Percentiles rank a stretch among this genome's conserved stretches.
Evolutionary conservation across 2,797 vertebrate species (phyloP).

Genomic region (Ambastaia sidthimunki): DNA sequence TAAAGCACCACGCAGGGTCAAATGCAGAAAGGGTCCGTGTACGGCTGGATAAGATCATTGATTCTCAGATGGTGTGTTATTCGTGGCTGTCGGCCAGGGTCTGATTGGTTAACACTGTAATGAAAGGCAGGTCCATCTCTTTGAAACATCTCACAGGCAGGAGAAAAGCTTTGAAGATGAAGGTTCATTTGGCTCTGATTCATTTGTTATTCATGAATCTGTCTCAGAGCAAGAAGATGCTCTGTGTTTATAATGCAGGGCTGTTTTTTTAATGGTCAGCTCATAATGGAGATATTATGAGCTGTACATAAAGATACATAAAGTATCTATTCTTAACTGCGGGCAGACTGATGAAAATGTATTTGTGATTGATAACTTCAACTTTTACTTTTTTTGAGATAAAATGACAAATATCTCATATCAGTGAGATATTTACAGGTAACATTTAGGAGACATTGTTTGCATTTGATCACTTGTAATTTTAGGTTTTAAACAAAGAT

Average conservation of each 20-base stretch:
- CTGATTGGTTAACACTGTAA: constrained; percentile 45
- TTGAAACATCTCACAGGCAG: constrained; percentile 49
- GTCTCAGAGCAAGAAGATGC: constrained; percentile 14
- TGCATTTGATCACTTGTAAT: too few relatives aligned
- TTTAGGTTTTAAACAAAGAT: too few relatives aligned
- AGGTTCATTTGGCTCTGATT: constrained; percentile 31
- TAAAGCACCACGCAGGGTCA: constrained; percentile 61
- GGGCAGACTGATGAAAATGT: too few relatives aligned
- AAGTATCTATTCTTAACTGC: too few relatives aligned
- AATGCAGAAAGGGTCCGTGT: constrained; percentile 35
- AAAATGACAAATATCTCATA: too few relatives aligned
- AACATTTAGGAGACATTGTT: too few relatives aligned
- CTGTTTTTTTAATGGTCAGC: constrained; percentile 41
- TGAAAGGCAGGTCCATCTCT: constrained; percentile 43
- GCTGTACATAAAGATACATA: too few relatives aligned
- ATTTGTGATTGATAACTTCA: too few relatives aligned
- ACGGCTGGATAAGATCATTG: constrained; percentile 35
- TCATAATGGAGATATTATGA: constrained; percentile 26
- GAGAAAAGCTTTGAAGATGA: constrained; percentile 51
- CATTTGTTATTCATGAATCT: constrained; percentile 30
- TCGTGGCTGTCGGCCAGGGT: constrained; percentile 3
- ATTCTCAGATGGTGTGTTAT: constrained; percentile 14
- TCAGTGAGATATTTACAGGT: too few relatives aligned
- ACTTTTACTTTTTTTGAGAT: too few relatives aligned
- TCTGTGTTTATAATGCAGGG: constrained; percentile 33